Conservation (phyloP, 2,888 invertebrate species). For the Myathropa florea region DNA sequence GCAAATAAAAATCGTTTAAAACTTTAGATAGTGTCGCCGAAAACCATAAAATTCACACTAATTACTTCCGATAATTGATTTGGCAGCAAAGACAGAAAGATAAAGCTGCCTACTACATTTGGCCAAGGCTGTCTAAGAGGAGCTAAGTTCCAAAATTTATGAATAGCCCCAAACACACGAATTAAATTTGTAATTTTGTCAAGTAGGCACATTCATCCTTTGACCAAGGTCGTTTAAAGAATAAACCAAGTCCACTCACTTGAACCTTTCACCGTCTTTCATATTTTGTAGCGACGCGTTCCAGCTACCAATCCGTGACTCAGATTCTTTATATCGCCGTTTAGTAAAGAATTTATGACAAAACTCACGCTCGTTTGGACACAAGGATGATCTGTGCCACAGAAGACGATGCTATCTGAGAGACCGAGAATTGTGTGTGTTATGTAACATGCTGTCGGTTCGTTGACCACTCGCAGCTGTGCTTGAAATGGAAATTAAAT, state of each 20-base stretch:
- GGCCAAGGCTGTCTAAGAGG: too few species aligned
- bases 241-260: background rate
- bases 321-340: background rate
- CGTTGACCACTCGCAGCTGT: background rate
- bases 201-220: background rate
- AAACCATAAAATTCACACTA: too few species aligned
- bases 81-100: too few species aligned
- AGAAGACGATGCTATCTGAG: background rate
- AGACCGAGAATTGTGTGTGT: background rate
- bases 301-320: background rate
- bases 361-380: too few species aligned
- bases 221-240: background rate
- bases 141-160: background rate
- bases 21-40: too few species aligned
- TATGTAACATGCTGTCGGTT: background rate
- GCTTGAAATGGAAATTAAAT: background rate
- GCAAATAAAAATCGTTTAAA: too few species aligned
- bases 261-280: too few species aligned
- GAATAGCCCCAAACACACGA: background rate
- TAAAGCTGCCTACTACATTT: too few species aligned
- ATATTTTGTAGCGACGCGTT: background rate
- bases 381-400: background rate
- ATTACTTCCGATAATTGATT: too few species aligned
- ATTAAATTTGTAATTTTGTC: background rate
- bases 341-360: background rate